These are phyloP conservation scores for Drosophila subpulchrella DNA, from an alignment of 1,140 invertebrate species.

Conservation along the genomic window DNA sequence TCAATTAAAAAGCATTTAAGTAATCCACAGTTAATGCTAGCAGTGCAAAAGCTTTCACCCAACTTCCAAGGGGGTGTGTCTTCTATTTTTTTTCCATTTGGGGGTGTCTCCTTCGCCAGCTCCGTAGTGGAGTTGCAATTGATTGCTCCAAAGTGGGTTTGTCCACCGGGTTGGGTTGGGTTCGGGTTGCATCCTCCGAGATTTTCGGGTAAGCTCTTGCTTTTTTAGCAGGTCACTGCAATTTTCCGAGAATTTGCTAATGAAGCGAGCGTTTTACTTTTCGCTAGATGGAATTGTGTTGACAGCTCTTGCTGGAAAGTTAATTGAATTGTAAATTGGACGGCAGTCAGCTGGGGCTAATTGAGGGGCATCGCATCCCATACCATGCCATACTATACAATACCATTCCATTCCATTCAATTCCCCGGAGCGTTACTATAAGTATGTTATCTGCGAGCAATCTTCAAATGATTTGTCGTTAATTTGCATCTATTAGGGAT, in stretches of 20 bases:
- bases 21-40: slow-evolving; percentile 78
- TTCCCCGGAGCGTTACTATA: slow-evolving; percentile 22
- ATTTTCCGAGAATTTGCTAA: slow-evolving; percentile 74
- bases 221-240: slow-evolving; percentile 68
- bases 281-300: slow-evolving; percentile 48
- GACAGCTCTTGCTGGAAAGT: slow-evolving; percentile 71
- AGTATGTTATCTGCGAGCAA: slow-evolving; percentile 43
- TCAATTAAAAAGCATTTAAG: slow-evolving; percentile 84
- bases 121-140: slow-evolving; percentile 26
- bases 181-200: slow-evolving; percentile 11
- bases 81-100: slow-evolving; percentile 5
- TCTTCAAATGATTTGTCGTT: slow-evolving; percentile 56
- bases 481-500: slow-evolving; percentile 51
- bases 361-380: slow-evolving; percentile 43
- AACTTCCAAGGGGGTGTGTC: slow-evolving; percentile 5
- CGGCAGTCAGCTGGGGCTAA: slow-evolving; percentile 59
- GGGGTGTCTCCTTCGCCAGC: slow-evolving; percentile 37
- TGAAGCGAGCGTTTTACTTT: slow-evolving; percentile 66
- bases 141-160: slow-evolving; percentile 22
- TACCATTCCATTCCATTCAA: background rate
- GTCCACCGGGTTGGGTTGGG: slow-evolving; percentile 10
- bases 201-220: slow-evolving; percentile 11
- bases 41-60: slow-evolving; percentile 50
- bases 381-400: background rate
- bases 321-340: slow-evolving; percentile 81